Base-by-base conservation (phyloP, 23 tunicate species). In the Halocynthia aurantium region DNA sequence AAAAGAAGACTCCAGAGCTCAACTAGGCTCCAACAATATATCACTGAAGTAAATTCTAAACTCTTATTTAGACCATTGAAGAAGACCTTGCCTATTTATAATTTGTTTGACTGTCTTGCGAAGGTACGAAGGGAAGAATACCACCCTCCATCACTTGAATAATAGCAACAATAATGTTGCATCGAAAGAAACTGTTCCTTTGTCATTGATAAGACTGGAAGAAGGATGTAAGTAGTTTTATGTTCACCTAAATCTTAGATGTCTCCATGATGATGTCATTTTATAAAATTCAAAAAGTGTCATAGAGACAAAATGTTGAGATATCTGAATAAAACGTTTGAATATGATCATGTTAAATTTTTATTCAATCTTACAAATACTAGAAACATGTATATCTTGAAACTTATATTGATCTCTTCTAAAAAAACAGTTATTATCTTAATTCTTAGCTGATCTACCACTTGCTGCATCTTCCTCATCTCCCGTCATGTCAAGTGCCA, bases 121-220 rank as follows among this genome's bases (percentile, higher is more conserved):
- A 31, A 31, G 44, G 44, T 31, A 31, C 44, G 44, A 31, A 31
- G 44, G 44, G 4, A 31, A 31, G 44, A 31, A 31, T 31, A 31
- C 44, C 44, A 31, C 44, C 44, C 44, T 31, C 4, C 44, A 31
- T 31, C 44, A 31, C 44, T 31, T 31, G 44, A 65, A 65, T 65
- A 65, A 65, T 65, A 65, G 17, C 17, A 58, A n/a, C 63, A 58
- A 65, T 49, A 65, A 65, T 65, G 31, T 65, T 44, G 12, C 61
- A 7, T 71, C 58, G 57, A 81, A 81, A 52, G 84, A 81, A 52
- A 58, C 71, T 52, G 68, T 81, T 19, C 86, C 80, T 20, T 13
- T 82, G 52, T 82, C 86, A 8, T 55, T 82, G 19, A 74, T 82
- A 15, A 18, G 86, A 6, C 66, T 82, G 22, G 86, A 82, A 17